Evolutionary conservation across 2,888 invertebrate species (phyloP), one percentile per base, ranked within the genome.

Genomic region (Ennomos quercinarius): DNA sequence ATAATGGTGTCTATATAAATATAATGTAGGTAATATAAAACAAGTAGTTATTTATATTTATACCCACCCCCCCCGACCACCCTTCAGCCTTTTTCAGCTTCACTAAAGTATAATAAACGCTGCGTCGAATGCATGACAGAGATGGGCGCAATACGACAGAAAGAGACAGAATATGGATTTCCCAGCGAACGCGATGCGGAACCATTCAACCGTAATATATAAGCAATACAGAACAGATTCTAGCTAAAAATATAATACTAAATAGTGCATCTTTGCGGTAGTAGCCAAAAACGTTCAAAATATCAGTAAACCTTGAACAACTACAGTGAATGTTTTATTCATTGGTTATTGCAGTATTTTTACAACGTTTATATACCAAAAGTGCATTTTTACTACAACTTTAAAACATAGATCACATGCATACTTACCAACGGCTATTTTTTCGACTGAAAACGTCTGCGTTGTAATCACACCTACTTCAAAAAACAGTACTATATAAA

Each of bases 401-500:
- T 9, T 41, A 12, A 36, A 12, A 8, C 46, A 50, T 43, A 57
- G 45, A 53, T 48, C 42, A 58, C 43, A 44, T 49, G 37, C 40
- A 34, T 48, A 89, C 93, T 91, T 79, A 93, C 93, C 93, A 41
- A 93, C 87, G 38, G 90, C 89, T 52, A 93, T 92, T 80, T 92
- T 93, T 65, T 93, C 93, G 47, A 87, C 85, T 11, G 89, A 77
- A 68, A 88, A 84, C 58, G 83, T 77, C 74, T 91, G 92, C 59
- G 87, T 86, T 67, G 81, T 73, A 68, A 84, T 66, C 66, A 80
- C 76, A 69, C 80, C 81, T 66, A 81, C 66, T 58, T 80, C 74
- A 53, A 84, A 83, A 72, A 88, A 82, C 70, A 89, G 86, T 77
- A 87, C 77, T 65, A 81, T 79, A 74, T 81, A 72, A 66, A 64